A percentile compares a stretch with the other conserved stretches of the same genome.
phyloP scores from a whole-genome alignment of 2,113 vertebrate genomes.

The Nothoprocta perdicaria region DNA sequence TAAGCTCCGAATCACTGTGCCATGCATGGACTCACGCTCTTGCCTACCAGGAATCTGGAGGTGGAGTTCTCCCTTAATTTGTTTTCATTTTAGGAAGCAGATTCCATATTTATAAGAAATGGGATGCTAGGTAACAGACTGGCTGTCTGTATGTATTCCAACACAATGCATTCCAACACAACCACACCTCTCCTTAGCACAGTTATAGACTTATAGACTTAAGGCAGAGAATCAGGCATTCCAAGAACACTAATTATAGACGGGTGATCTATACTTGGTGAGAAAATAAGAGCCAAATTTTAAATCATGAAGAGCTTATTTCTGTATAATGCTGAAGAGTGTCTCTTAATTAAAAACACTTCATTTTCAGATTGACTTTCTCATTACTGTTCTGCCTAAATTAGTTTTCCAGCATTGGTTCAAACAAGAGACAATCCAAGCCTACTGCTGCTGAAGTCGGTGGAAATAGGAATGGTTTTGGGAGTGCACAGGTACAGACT shows the following conservation, averaged over 20 bases:
- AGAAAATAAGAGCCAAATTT: slow-evolving; percentile 30
- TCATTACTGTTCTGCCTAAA: slow-evolving; percentile 9
- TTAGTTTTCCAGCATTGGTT: slow-evolving; percentile 20
- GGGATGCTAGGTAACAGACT: neutral
- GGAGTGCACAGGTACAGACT: neutral
- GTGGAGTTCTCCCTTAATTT: neutral
- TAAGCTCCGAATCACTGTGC: neutral
- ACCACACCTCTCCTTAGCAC: neutral
- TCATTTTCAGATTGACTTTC: slow-evolving; percentile 47
- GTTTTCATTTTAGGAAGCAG: neutral
- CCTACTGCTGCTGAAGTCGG: neutral
- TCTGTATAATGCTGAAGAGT: slow-evolving; percentile 1
- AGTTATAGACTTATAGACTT: neutral
- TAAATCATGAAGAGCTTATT: slow-evolving; percentile 29
- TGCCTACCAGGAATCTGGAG: neutral
- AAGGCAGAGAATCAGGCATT: neutral
- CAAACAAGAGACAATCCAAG: slow-evolving; percentile 8
- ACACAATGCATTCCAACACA: neutral
- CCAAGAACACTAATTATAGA: slow-evolving; percentile 19
- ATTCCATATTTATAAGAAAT: neutral
- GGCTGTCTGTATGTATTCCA: neutral
- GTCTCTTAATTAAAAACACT: slow-evolving; percentile 44
- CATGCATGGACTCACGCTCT: fast-evolving
- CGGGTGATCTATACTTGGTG: neutral
- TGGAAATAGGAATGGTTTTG: slow-evolving; percentile 2